phyloP scores from a whole-genome alignment of 1,140 invertebrate species.

The Magallana angulata region DNA sequence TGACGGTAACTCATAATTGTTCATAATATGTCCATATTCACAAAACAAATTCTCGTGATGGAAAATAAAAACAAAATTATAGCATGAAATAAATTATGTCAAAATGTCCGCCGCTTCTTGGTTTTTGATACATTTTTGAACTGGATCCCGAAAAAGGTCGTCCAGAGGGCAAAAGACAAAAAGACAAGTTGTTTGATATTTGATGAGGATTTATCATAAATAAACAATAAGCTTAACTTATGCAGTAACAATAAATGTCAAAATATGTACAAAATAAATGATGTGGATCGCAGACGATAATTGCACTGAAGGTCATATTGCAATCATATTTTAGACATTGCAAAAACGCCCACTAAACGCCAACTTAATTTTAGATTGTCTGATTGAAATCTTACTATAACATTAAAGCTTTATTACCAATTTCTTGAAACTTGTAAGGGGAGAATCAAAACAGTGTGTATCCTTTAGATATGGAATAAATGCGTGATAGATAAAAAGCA shows the following conservation, averaged over 20 bases:
- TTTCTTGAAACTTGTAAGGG: too few species aligned
- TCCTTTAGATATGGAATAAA: too few species aligned
- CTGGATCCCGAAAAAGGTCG: background rate
- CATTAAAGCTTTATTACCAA: too few species aligned
- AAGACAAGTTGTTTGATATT: background rate
- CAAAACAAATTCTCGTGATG: slow-evolving; percentile 33
- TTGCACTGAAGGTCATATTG: background rate
- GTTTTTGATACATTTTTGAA: slow-evolving; percentile 13
- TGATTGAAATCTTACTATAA: too few species aligned
- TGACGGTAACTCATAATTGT: slow-evolving; percentile 18
- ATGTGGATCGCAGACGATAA: too few species aligned
- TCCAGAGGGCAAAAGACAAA: slow-evolving; percentile 10
- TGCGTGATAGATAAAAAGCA: too few species aligned
- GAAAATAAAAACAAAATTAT: slow-evolving; percentile 39
- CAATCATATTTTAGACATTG: too few species aligned
- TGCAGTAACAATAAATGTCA: background rate
- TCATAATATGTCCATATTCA: slow-evolving; percentile 31
- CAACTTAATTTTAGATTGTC: too few species aligned
- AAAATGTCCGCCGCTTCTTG: slow-evolving; percentile 29
- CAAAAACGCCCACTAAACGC: too few species aligned
- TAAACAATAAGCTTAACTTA: slow-evolving; percentile 5
- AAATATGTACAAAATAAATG: too few species aligned
- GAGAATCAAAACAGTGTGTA: too few species aligned
- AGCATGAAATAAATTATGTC: slow-evolving; percentile 28
- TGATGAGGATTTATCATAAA: background rate